Conservation (phyloP, 2,113 vertebrate species). For the Conger conger region DNA sequence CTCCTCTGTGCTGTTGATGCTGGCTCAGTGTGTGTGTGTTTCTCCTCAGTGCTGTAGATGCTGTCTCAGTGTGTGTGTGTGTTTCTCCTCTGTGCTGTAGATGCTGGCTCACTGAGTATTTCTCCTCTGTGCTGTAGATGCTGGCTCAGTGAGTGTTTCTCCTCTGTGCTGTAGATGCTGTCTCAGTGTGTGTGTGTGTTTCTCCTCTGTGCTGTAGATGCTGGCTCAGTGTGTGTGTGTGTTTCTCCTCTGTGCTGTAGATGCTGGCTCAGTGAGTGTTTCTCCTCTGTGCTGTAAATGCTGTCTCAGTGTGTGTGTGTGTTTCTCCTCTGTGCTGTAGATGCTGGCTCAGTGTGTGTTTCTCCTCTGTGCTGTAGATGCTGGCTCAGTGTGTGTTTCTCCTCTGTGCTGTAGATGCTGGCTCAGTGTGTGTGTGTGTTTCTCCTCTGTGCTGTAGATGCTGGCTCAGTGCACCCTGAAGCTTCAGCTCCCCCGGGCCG, state of each 20-base stretch:
- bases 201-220: constrained; percentile 39
- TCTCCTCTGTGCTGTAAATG: constrained; percentile 39
- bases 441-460: constrained; percentile 39
- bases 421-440: not conserved
- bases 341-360: constrained; percentile 56
- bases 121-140: constrained; percentile 39
- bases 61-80: constrained; percentile 58
- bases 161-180: constrained; percentile 49
- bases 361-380: constrained; percentile 39
- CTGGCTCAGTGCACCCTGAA: constrained; percentile 52
- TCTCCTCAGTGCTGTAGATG: constrained; percentile 39
- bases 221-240: constrained; percentile 58
- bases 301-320: constrained; percentile 58
- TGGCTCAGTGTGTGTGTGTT: constrained; percentile 53
- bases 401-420: not conserved
- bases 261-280: constrained; percentile 56
- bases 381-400: constrained; percentile 49
- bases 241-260: constrained; percentile 25
- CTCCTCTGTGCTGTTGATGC: constrained; percentile 42
- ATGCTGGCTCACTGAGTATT: constrained; percentile 56
- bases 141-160: constrained; percentile 49
- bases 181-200: constrained; percentile 47
- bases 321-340: constrained; percentile 25
- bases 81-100: constrained; percentile 25
- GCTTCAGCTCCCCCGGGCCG: constrained; percentile 52